Evolutionary conservation across 2,888 invertebrate species (phyloP).

Genomic region (Ophion costatus): DNA sequence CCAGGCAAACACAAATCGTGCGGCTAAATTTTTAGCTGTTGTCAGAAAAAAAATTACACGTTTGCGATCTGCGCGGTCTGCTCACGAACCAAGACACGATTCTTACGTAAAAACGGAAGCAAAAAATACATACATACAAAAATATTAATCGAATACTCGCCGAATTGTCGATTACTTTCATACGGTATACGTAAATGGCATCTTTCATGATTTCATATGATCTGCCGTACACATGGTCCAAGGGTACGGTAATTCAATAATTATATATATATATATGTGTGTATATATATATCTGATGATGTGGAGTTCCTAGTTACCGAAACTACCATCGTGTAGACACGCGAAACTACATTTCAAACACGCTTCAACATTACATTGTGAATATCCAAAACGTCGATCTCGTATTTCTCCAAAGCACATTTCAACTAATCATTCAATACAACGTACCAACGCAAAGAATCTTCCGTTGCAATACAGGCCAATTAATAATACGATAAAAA

Average conservation of each 20-base stretch:
- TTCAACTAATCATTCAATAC: neutral
- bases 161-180: neutral
- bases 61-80: neutral
- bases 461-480: neutral
- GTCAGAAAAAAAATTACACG: constrained; percentile 25
- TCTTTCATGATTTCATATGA: neutral
- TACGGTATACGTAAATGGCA: neutral
- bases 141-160: neutral
- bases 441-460: neutral
- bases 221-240: neutral
- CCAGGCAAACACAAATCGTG: constrained; percentile 9
- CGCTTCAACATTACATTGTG: too few relatives aligned
- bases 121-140: neutral
- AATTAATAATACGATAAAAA: neutral
- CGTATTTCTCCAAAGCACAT: too few relatives aligned
- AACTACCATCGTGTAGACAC: too few relatives aligned
- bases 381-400: too few relatives aligned
- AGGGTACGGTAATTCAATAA: constrained; percentile 1
- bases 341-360: too few relatives aligned
- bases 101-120: constrained; percentile 3
- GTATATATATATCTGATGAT: too few relatives aligned
- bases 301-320: too few relatives aligned
- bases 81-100: neutral
- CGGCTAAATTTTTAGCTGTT: constrained; percentile 31
- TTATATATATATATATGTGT: neutral